These are phyloP conservation scores for Tachyglossus aculeatus DNA, from an alignment of 2,797 vertebrate species.

Conservation along the genomic window DNA sequence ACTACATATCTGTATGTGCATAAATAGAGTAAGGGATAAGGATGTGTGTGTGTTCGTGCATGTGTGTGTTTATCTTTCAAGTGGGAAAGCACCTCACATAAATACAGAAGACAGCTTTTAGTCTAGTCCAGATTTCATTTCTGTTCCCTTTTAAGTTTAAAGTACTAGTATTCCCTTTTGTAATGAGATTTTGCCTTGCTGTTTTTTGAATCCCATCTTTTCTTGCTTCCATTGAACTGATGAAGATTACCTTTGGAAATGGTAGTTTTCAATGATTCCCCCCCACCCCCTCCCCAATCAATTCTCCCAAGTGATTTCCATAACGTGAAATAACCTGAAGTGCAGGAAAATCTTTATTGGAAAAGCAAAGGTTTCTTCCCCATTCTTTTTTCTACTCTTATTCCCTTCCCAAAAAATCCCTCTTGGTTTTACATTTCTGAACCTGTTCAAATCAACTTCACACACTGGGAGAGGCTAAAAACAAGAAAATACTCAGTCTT, in stretches of 20 bases:
- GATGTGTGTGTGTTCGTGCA: too few relatives aligned
- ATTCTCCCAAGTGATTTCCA: too few relatives aligned
- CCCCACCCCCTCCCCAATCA: neutral
- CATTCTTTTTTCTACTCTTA: too few relatives aligned
- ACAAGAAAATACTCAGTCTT: too few relatives aligned
- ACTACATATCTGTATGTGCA: neutral
- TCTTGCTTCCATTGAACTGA: neutral
- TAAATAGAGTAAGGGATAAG: too few relatives aligned
- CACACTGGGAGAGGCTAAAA: too few relatives aligned
- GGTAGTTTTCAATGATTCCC: neutral
- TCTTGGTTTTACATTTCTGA: too few relatives aligned
- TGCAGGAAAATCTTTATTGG: too few relatives aligned
- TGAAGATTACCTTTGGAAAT: neutral
- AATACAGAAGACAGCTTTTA: conserved; percentile 7
- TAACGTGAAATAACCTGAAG: too few relatives aligned
- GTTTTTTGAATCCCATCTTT: neutral
- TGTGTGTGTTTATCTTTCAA: neutral
- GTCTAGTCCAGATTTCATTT: conserved; percentile 24
- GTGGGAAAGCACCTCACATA: neutral
- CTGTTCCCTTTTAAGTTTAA: conserved; percentile 22
- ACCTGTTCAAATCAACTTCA: too few relatives aligned
- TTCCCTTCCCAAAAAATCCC: too few relatives aligned
- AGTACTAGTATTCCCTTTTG: conserved; percentile 30
- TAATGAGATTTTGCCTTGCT: conserved; percentile 15
- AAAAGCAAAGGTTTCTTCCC: too few relatives aligned